Evolutionary conservation across 2,113 vertebrate species (phyloP).

Genomic region (human (Homo sapiens)): DNA sequence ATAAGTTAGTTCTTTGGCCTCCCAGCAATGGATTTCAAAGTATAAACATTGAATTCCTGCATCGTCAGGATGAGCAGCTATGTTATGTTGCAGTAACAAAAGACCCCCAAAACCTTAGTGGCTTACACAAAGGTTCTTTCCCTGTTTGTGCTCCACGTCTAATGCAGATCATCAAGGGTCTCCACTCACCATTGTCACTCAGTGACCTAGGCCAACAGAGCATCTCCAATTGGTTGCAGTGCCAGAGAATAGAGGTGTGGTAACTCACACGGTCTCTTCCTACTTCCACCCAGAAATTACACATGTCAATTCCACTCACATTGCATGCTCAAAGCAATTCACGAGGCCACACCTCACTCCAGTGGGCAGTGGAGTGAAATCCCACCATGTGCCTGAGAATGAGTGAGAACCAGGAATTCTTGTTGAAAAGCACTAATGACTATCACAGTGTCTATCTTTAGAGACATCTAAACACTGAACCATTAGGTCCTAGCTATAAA

Average conservation of each 20-base stretch:
- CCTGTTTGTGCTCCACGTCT: not conserved
- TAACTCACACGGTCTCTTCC: not conserved
- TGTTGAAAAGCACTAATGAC: not conserved
- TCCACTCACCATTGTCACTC: not conserved
- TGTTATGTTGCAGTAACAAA: not conserved
- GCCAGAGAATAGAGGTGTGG: not conserved
- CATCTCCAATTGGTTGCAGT: rapidly evolving
- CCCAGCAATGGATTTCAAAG: not conserved
- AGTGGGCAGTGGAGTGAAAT: not conserved
- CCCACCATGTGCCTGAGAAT: not conserved
- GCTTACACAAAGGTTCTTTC: not conserved
- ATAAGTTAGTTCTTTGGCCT: not conserved
- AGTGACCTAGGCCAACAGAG: too few relatives aligned
- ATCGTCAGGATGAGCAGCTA: not conserved
- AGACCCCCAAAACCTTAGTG: not conserved
- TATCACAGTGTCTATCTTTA: not conserved
- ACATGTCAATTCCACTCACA: not conserved
- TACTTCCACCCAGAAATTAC: not conserved
- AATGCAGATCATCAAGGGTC: not conserved
- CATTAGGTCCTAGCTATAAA: not conserved
- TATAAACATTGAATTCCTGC: not conserved
- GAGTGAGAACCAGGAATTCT: not conserved
- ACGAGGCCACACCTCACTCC: not conserved
- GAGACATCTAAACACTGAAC: not conserved
- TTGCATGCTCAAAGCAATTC: not conserved